phyloP scores from a whole-genome alignment of 1,140 invertebrate genomes.

The Drosophila pallidifrons region DNA sequence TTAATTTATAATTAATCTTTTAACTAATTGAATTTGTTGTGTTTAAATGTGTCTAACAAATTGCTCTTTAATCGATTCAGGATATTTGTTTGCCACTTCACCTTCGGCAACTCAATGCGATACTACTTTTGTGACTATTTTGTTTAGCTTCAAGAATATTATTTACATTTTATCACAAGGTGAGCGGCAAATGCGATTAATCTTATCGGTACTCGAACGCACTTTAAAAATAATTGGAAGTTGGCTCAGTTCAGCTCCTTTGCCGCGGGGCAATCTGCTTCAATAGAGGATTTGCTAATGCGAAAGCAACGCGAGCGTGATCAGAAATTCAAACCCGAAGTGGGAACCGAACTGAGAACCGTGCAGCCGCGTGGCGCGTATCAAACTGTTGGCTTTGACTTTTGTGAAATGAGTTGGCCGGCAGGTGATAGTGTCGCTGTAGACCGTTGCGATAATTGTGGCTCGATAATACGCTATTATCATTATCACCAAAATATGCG shows the following conservation, averaged over 20 bases:
- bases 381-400: constrained; percentile 59
- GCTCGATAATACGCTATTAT: constrained; percentile 67
- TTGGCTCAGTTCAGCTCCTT: constrained; percentile 22
- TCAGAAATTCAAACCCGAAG: background rate
- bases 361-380: constrained; percentile 58
- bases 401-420: constrained; percentile 33
- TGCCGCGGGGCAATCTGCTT: background rate
- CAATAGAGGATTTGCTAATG: background rate
- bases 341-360: constrained; percentile 31
- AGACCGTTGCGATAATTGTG: constrained; percentile 49
- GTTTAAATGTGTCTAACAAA: background rate
- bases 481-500: constrained; percentile 46
- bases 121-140: constrained; percentile 7
- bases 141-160: constrained; percentile 1
- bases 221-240: constrained; percentile 29
- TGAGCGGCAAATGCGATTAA: constrained; percentile 3
- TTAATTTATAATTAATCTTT: too few species aligned
- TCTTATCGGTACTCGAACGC: constrained; percentile 34
- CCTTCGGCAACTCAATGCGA: background rate
- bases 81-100: constrained; percentile 16
- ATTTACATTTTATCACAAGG: constrained; percentile 39
- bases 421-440: constrained; percentile 7
- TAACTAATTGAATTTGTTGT: too few species aligned
- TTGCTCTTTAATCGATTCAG: background rate
- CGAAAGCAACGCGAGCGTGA: background rate